phyloP scores from a whole-genome alignment of 2,888 invertebrate species.

The Thereva unica region DNA sequence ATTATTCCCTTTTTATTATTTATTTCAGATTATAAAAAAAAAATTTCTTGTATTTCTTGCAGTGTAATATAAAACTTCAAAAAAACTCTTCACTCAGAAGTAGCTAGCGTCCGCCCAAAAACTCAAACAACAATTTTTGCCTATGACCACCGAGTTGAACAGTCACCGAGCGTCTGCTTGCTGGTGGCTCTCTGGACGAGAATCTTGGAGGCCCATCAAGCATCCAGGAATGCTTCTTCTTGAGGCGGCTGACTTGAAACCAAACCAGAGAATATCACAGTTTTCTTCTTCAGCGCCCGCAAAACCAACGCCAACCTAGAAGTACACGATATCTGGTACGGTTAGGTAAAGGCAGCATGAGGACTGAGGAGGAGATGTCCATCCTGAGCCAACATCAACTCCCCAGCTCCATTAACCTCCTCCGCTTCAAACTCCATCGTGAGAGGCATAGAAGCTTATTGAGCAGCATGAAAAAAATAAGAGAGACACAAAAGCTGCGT shows the following conservation, averaged over 20 bases:
- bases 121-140: conserved; percentile 11
- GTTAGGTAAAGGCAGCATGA: conserved; percentile 25
- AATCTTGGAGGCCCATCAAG: conserved; percentile 21
- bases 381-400: too few relatives aligned
- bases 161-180: conserved; percentile 47
- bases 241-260: conserved; percentile 7
- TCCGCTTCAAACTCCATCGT: too few relatives aligned
- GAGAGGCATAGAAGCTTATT: too few relatives aligned
- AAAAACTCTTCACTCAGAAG: conserved; percentile 3
- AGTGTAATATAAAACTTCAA: background rate
- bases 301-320: conserved; percentile 32
- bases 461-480: too few relatives aligned
- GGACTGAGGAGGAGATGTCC: too few relatives aligned
- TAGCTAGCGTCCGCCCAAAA: conserved; percentile 7
- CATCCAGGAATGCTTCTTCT: conserved; percentile 30
- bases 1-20: background rate
- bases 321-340: conserved; percentile 7
- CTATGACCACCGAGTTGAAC: conserved; percentile 44
- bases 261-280: too few relatives aligned
- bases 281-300: conserved; percentile 7
- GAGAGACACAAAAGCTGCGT: too few relatives aligned
- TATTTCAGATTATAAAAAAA: background rate
- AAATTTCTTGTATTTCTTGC: background rate
- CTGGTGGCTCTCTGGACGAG: conserved; percentile 18
- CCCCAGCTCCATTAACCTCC: too few relatives aligned